Percentiles rank a stretch among this genome's conserved stretches.
Evolutionary conservation across 2,888 invertebrate species (phyloP).

Genomic region (Cephus rjabovi): DNA sequence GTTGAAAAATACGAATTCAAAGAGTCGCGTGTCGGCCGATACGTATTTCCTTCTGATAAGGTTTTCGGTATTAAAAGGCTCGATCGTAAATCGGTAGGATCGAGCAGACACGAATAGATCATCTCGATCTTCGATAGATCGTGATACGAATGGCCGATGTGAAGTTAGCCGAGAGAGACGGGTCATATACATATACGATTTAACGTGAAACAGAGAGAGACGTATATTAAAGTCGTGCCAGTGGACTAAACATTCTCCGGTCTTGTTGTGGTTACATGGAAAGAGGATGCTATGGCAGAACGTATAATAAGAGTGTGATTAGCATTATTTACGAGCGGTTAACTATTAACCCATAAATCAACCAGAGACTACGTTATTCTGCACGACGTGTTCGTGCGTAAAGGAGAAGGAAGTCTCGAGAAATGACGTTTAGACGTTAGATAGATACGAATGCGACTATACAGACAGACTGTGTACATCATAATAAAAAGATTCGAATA

Average conservation of each 20-base stretch:
- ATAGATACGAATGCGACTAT: not conserved
- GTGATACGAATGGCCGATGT: not conserved
- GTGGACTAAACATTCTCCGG: conserved; percentile 20
- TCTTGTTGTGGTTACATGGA: not conserved
- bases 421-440: not conserved
- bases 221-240: not conserved
- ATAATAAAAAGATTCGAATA: not conserved
- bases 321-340: conserved; percentile 66
- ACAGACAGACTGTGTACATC: not conserved
- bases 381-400: conserved; percentile 42
- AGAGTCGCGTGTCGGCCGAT: not conserved
- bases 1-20: not conserved
- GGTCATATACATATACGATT: not conserved
- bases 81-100: not conserved
- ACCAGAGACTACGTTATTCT: conserved; percentile 52
- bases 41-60: not conserved
- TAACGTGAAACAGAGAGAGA: not conserved
- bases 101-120: not conserved
- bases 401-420: not conserved
- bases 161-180: not conserved
- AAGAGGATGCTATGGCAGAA: conserved; percentile 33
- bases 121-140: not conserved
- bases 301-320: conserved; percentile 66
- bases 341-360: conserved; percentile 67
- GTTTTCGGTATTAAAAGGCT: not conserved